Base-by-base conservation (phyloP, 2,888 invertebrate species). In the Enchytraeus crypticus region DNA sequence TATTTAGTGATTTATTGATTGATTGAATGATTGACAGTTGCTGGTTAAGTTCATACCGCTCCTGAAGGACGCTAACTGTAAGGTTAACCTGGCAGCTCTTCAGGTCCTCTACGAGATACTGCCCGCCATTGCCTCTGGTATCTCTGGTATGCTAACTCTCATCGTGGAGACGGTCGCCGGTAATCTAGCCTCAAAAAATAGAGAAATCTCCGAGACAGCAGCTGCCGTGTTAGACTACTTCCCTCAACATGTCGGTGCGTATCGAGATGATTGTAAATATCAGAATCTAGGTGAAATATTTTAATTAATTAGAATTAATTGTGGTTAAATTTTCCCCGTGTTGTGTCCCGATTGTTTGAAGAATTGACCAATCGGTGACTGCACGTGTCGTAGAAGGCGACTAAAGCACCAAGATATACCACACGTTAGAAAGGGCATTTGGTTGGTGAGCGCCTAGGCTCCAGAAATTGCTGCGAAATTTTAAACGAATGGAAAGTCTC, bases 41-140 rank as follows among this genome's bases (percentile, higher is more conserved):
- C 78, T 78, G 70, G 78, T 77, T 70, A 77, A 76, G 67, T 78
- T 78, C 65, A 69, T 75, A 55, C 74, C 76, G 3, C 69, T 76
- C 29, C 66, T 79, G 57, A 72, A 73, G 57, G 79, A 79, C 66
- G 73, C 76, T 14, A 79, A 79, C 69, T 75, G 75, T 64, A 79
- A 79, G 67, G 77, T 79, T 53, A 77, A 76, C 63, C 68, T 78
- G 61, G 72, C 69, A 60, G 77, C 78, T 4, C 69, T 79, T 58
- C 73, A 75, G 30, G 71, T 73, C 69, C 62, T 74, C 51, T 66
- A 70, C 58, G 70, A 53, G 70, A 32, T 64, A 30, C 71, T 70
- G 0, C 74, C 72, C 1, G 57, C 70, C 2, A 66, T 77, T n/a
- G 65, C 65, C n/a, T 73, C 74, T 59, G 67, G 69, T 29, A 63